Evolutionary conservation across 2,888 invertebrate species (phyloP).

Genomic region (Platycnemis pennipes): DNA sequence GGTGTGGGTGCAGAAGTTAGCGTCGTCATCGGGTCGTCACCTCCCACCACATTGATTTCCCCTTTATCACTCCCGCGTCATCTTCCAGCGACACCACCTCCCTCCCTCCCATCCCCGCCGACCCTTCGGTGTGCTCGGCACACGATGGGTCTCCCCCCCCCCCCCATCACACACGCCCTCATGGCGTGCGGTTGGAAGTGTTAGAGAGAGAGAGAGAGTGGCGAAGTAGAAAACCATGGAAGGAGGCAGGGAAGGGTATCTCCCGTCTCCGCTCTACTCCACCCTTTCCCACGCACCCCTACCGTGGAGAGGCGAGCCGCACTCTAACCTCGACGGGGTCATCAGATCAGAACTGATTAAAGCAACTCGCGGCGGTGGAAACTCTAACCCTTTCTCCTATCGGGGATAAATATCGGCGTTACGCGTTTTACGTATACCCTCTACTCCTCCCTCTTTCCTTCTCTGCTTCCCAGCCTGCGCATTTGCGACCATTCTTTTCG

Average conservation of each 20-base stretch:
- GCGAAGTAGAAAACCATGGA: not conserved
- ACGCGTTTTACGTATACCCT: too few species aligned
- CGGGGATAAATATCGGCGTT: not conserved
- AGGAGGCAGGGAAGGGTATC: not conserved
- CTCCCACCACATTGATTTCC: constrained; percentile 48
- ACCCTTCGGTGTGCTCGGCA: not conserved
- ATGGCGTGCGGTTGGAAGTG: too few species aligned
- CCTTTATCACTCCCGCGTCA: constrained; percentile 54
- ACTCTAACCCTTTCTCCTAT: constrained; percentile 40
- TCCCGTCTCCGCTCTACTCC: not conserved
- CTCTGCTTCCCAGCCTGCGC: too few species aligned
- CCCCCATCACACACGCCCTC: not conserved
- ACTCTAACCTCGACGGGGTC: constrained; percentile 52
- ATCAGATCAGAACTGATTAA: constrained; percentile 61
- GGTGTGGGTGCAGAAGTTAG: not conserved
- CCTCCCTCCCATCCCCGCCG: too few species aligned
- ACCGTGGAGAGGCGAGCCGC: constrained; percentile 36
- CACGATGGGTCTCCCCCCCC: too few species aligned
- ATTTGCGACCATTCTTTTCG: too few species aligned
- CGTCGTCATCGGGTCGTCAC: constrained; percentile 56
- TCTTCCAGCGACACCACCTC: constrained; percentile 21
- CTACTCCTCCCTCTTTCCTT: too few species aligned
- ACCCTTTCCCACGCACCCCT: too few species aligned
- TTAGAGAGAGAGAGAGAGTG: not conserved
- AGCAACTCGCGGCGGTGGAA: constrained; percentile 35